phyloP scores from a whole-genome alignment of 92 coral and sea anemone species.

The Epizoanthus fatuus region DNA sequence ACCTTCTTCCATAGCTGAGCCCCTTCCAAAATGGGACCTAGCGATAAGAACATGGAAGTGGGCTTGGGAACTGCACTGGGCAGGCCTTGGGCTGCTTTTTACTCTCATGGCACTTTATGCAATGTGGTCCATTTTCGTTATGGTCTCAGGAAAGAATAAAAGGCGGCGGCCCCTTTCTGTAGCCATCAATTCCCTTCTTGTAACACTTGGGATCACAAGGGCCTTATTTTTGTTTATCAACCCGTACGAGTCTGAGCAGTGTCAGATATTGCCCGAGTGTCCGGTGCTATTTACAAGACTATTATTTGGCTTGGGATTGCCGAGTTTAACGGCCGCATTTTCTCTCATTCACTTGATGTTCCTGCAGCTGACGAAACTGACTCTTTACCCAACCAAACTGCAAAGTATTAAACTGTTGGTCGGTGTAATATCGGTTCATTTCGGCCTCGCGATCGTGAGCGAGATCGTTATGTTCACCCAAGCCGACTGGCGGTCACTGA shows the following conservation, averaged over 20 bases:
- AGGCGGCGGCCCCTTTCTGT: constrained; percentile 70
- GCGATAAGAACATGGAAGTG: constrained; percentile 83
- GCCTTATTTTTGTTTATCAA: constrained; percentile 81
- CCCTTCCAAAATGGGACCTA: constrained; percentile 80
- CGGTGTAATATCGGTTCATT: constrained; percentile 64
- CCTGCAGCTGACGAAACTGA: constrained; percentile 81
- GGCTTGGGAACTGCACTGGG: constrained; percentile 90
- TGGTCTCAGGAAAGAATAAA: constrained; percentile 33
- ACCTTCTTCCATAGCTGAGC: constrained; percentile 59
- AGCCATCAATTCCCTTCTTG: constrained; percentile 58
- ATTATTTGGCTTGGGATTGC: constrained; percentile 85
- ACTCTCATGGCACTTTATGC: constrained; percentile 71
- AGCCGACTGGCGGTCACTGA: constrained; percentile 62
- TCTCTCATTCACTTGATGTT: constrained; percentile 82
- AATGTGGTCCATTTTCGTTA: constrained; percentile 50
- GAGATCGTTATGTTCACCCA: constrained; percentile 61
- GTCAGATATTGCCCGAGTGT: constrained; percentile 74
- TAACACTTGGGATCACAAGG: constrained; percentile 72
- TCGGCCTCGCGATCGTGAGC: constrained; percentile 65
- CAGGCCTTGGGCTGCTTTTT: constrained; percentile 81
- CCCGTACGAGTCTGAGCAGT: constrained; percentile 93
- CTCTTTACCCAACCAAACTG: constrained; percentile 76
- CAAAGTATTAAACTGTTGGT: constrained; percentile 78
- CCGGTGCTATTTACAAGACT: constrained; percentile 74
- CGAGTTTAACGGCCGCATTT: constrained; percentile 90